A percentile compares a stretch with the other conserved stretches of the same genome.
Conservation (phyloP, 2,113 vertebrate genomes). For the Phylloscopus whistleri region DNA sequence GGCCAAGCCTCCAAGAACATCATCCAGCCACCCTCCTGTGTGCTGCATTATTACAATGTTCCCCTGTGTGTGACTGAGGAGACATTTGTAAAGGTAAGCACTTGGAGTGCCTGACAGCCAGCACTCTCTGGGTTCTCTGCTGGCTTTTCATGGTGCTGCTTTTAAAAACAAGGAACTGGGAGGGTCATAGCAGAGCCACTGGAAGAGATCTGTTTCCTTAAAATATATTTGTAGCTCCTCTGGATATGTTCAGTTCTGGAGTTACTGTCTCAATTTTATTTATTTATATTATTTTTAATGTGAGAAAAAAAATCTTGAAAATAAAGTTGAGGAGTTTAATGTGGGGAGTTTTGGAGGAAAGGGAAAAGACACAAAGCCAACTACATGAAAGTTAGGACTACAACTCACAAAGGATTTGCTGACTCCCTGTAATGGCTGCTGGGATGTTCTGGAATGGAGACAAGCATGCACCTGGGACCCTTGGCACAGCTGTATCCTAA, state of each 20-base stretch:
- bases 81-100: constrained; percentile 85
- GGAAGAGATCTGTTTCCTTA: not conserved
- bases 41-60: constrained; percentile 95
- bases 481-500: not conserved
- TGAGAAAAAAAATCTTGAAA: not conserved
- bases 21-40: constrained; percentile 94
- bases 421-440: not conserved
- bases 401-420: not conserved
- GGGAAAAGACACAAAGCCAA: not conserved
- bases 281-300: not conserved
- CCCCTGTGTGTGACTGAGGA: constrained; percentile 90
- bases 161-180: not conserved
- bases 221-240: not conserved
- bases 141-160: not conserved
- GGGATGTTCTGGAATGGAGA: not conserved
- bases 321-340: not conserved
- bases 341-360: not conserved
- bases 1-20: constrained; percentile 97
- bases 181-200: not conserved
- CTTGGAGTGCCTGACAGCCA: not conserved
- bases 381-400: not conserved
- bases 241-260: not conserved
- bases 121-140: not conserved
- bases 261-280: not conserved
- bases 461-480: not conserved